Evolutionary conservation across 1,140 invertebrate genomes (phyloP).

Genomic region (Drosophila subobscura): DNA sequence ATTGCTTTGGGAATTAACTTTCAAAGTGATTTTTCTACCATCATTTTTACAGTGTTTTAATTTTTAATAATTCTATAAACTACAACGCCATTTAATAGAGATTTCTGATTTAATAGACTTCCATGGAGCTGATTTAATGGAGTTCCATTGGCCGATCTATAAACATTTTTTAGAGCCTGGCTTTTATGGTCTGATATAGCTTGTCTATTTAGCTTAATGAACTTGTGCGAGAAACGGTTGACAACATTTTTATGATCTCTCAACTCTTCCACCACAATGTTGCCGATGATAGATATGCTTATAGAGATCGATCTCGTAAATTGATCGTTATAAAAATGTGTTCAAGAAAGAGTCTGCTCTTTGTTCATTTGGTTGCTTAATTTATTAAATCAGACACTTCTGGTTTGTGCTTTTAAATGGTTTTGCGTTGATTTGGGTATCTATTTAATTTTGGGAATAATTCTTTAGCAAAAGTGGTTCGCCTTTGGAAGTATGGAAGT

Average conservation of each 20-base stretch:
- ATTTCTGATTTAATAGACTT: too few relatives aligned
- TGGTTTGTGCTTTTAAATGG: background rate
- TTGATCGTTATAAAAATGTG: slow-evolving; percentile 34
- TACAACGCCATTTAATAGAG: too few relatives aligned
- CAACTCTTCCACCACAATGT: slow-evolving; percentile 36
- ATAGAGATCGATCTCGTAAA: slow-evolving; percentile 51
- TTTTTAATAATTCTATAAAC: too few relatives aligned
- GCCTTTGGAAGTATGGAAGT: too few relatives aligned
- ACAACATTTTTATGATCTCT: slow-evolving; percentile 56
- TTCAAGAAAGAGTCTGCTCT: background rate
- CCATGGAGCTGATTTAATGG: slow-evolving; percentile 19
- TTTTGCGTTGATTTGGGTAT: background rate
- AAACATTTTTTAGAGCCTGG: slow-evolving; percentile 36
- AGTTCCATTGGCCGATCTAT: slow-evolving; percentile 38
- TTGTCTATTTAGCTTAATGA: slow-evolving; percentile 63
- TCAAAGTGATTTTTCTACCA: background rate
- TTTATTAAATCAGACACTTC: slow-evolving; percentile 14
- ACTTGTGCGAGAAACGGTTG: slow-evolving; percentile 57
- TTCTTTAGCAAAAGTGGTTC: too few relatives aligned
- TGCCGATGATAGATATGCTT: slow-evolving; percentile 42
- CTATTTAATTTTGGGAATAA: background rate
- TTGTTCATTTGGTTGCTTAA: slow-evolving; percentile 14
- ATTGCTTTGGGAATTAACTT: slow-evolving; percentile 1
- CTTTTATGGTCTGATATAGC: slow-evolving; percentile 41
- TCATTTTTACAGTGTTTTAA: too few relatives aligned